Base-by-base conservation (phyloP, 1,140 invertebrate species). In the Plectrocnemia conspersa region DNA sequence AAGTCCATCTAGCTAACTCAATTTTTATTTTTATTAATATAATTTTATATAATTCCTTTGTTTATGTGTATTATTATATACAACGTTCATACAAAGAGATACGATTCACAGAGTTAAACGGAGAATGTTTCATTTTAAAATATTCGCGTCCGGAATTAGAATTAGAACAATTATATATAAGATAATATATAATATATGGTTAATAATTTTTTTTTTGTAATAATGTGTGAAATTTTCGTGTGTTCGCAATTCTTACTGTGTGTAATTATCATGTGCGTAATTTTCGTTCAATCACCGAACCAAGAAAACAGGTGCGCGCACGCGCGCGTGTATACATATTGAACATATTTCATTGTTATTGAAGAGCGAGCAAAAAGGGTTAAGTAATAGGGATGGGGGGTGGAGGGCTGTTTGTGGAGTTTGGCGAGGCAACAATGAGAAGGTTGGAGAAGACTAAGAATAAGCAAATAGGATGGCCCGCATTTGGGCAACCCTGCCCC, bases 231-330 rank as follows among this genome's bases (percentile, higher is more conserved):
- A n/a, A n/a, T n/a, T n/a, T n/a, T n/a, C n/a, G n/a, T n/a, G n/a
- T n/a, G n/a, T 36, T 35, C 47, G 33, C 54, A 49, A 23, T 38
- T 47, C 44, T 22, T 50, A 40, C 25, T 11, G 7, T 13, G 44
- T 33, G 19, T 61, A 61, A 61, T 61, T 61, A 61, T 54, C 49
- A 54, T 40, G 50, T 61, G 50, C 59, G 59, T 61, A 61, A 61
- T 61, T 61, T 56, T 56, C 57, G 56, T 61, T 54, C 59, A 54
- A 50, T 49, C 59, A 61, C 56, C 57, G 54, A 61, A 61, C 57
- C 56, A 61, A 29, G 7, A 7, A 7, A 7, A 29, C n/a, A 7
- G 27, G n/a, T 29, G n/a, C 21, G 21, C 41, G 23, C 5, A 19
- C 21, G 21, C 6, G 22, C 16, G 21, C 11, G 45, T 35, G 45